Evolutionary conservation across 2,888 invertebrate genomes (phyloP), one percentile per base, ranked within the genome.

Genomic region (Epinotia bilunana): DNA sequence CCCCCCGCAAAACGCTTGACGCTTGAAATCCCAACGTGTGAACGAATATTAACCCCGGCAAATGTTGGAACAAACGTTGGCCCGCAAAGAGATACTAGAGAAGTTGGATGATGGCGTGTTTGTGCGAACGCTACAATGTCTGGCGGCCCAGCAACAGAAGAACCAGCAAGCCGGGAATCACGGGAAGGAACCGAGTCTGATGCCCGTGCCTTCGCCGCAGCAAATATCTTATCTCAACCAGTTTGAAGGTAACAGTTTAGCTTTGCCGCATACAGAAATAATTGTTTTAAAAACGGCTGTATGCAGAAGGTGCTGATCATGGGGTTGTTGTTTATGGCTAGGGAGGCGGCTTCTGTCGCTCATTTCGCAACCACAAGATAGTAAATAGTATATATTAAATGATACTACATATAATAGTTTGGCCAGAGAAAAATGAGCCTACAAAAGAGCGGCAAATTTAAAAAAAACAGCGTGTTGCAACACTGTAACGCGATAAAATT

Each of bases 191-290:
- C 97, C 98, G 72, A 98, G 98, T 91, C 95, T 98, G 86, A 98
- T 98, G 97, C 98, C 98, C 79, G 98, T 99, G 84, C 98, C 99
- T 80, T 98, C 98, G 79, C 99, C 99, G 75, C 98, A 98, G 93
- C 98, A 98, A 95, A 98, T 99, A 88, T 98, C 98, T 83, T 99
- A 98, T 95, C 96, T 98, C 86, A 98, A 98, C 95, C 97, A 98
- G 83, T 98, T 99, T 90, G 98, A 99, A 95, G 98, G 94, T 94
- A 94, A 94, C 83, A 39, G 67, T 62, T 55, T 83, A 79, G 80
- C 80, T 83, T 83, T 83, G 83, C 83, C 80, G 83, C 80, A 81
- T 82, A 80, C 83, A 85, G 85, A 88, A 87, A 84, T 82, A 83
- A 82, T 65, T 79, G 75, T 53, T 9, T 62, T 33, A 33, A 33